Conservation (phyloP, 2,888 invertebrate species). For the Timandra comae region DNA sequence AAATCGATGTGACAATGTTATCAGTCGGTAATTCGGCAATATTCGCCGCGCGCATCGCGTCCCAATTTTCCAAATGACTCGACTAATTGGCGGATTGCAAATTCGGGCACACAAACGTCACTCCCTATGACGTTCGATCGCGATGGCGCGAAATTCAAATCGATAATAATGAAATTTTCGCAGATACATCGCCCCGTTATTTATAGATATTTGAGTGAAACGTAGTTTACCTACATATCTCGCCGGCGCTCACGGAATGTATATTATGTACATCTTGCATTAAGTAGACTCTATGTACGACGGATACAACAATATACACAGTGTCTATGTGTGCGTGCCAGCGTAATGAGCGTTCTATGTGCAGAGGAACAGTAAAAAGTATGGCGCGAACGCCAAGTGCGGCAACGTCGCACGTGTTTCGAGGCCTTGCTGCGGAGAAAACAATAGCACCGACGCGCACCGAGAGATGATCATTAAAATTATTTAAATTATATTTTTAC, state of each 20-base stretch:
- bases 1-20: too few species aligned
- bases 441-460: slow-evolving; percentile 62
- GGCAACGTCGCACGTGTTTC: slow-evolving; percentile 68
- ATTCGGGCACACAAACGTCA: slow-evolving; percentile 8
- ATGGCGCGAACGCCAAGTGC: slow-evolving; percentile 70
- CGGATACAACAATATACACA: slow-evolving; percentile 62
- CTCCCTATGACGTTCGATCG: slow-evolving; percentile 15
- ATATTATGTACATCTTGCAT: slow-evolving; percentile 68
- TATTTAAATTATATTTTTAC: too few species aligned
- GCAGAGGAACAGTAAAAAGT: slow-evolving; percentile 79
- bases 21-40: too few species aligned
- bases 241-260: slow-evolving; percentile 62
- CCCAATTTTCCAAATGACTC: slow-evolving; percentile 7
- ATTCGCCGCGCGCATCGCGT: slow-evolving; percentile 5
- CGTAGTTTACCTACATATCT: slow-evolving; percentile 68
- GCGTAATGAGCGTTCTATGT: slow-evolving; percentile 75
- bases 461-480: slow-evolving; percentile 32
- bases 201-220: slow-evolving; percentile 65
- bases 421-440: slow-evolving; percentile 66
- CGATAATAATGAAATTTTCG: slow-evolving; percentile 37
- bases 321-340: slow-evolving; percentile 47
- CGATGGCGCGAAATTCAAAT: slow-evolving; percentile 27
- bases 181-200: slow-evolving; percentile 51
- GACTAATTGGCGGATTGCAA: slow-evolving; percentile 9
- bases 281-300: slow-evolving; percentile 60